These are phyloP conservation scores for Rhingia campestris DNA, from an alignment of 2,888 invertebrate species.

Conservation along the genomic window DNA sequence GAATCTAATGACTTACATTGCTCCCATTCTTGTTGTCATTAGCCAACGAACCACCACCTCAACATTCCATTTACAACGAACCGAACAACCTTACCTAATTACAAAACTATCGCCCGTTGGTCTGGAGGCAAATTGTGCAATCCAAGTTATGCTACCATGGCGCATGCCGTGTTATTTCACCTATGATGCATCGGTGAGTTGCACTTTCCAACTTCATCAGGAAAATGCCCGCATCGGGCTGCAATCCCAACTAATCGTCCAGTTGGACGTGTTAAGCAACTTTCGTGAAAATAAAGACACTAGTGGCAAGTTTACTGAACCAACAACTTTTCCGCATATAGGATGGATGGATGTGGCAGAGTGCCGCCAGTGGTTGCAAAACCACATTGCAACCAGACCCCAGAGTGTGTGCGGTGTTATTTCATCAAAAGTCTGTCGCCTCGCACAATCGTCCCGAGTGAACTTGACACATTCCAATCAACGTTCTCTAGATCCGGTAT, in stretches of 20 bases:
- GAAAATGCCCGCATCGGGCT: neutral
- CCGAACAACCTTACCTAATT: conserved; percentile 2
- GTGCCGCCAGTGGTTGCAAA: conserved; percentile 21
- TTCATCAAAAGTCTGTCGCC: neutral
- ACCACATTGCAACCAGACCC: conserved; percentile 30
- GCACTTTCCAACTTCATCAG: conserved; percentile 35
- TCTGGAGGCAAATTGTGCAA: conserved; percentile 26
- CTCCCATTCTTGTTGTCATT: too few species aligned
- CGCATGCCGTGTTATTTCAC: conserved; percentile 19
- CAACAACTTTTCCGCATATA: conserved; percentile 53
- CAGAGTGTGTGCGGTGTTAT: neutral
- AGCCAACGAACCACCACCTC: neutral
- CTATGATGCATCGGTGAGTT: conserved; percentile 45
- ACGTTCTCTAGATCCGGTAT: conserved; percentile 50
- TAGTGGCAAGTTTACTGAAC: conserved; percentile 69
- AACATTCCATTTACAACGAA: neutral
- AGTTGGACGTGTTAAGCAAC: conserved; percentile 46
- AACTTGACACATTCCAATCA: conserved; percentile 39
- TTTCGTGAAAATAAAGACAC: conserved; percentile 52
- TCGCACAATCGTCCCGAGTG: conserved; percentile 24
- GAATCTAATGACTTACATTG: too few species aligned
- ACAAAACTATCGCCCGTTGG: neutral
- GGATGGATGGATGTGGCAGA: neutral
- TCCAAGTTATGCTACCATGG: conserved; percentile 14
- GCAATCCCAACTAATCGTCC: neutral